Base-by-base conservation (phyloP, 2,113 vertebrate species). In the Oreotrochilus melanogaster region DNA sequence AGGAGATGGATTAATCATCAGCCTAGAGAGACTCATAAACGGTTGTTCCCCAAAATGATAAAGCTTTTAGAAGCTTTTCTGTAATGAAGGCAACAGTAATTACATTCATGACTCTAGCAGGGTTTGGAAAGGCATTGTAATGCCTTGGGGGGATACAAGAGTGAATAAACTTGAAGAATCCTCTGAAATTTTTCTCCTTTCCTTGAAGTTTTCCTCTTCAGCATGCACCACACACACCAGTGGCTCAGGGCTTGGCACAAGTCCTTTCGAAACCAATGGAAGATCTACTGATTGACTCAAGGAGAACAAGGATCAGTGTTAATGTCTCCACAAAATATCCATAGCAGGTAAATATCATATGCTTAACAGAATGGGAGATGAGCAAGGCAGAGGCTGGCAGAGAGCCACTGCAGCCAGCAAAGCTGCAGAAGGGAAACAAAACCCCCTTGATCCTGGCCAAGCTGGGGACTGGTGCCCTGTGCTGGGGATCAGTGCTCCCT, bases 1-100 rank as follows among this genome's bases (percentile, higher is more conserved):
- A 51, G 42, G 56, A 86, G 51, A 19, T 60, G 60, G 67, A 65
- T 93, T 93, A 86, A 88, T 93, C 89, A 83, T 65, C 86, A 90
- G 75, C 62, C 53, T n/a, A 51, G 82, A 78, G 88, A 86, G 67
- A 88, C 45, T 67, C 48, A 62, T 39, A 74, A n/a, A 70, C 10
- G 16, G n/a, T 43, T 71, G 48, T 95, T 92, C 51, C 53, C 88
- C 88, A 66, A 92, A 90, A 71, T 81, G 53, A 51, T 90, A 88
- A 82, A 93, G 84, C 24, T 92, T 96, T 69, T 62, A 83, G 67
- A 62, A 83, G 47, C 7, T 48, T 86, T 92, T 74, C 64, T 80
- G 65, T 62, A 62, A 47, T 45, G 73, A 86, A 83, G 51, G 75
- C 60, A 88, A 58, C 24, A 45, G 43, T 72, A 90, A 93, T 88